A percentile compares a stretch with the other conserved stretches of the same genome.
Evolutionary conservation across 2,888 invertebrate genomes (phyloP).

Genomic region (Xanthorhoe designata): DNA sequence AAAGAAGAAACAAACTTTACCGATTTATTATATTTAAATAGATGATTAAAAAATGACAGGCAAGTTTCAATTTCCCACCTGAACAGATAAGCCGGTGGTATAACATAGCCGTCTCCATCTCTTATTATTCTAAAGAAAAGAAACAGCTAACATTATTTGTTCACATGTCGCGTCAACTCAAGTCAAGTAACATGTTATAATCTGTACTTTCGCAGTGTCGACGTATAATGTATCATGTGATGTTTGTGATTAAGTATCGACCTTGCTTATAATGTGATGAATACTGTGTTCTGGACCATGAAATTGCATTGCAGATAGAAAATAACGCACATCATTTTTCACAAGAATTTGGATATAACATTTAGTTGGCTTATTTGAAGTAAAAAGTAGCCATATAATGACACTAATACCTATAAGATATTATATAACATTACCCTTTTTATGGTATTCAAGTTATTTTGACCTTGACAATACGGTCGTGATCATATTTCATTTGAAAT

Average conservation of each 20-base stretch:
- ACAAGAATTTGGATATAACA: not conserved
- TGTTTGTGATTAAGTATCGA: conserved; percentile 11
- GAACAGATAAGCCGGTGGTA: too few relatives aligned
- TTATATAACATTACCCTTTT: too few relatives aligned
- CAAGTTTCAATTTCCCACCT: too few relatives aligned
- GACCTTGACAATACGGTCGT: too few relatives aligned
- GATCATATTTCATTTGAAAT: too few relatives aligned
- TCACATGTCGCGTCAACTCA: conserved; percentile 16
- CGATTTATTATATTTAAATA: too few relatives aligned
- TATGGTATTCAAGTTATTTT: too few relatives aligned
- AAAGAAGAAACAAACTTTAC: too few relatives aligned
- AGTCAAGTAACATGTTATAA: conserved; percentile 9
- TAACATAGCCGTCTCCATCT: too few relatives aligned
- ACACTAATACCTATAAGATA: too few relatives aligned
- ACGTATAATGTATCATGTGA: conserved; percentile 5
- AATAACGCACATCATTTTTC: not conserved
- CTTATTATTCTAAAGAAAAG: conserved; percentile 3
- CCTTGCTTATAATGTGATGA: conserved; percentile 2
- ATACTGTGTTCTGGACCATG: not conserved
- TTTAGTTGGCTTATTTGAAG: not conserved
- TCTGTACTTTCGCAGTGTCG: not conserved
- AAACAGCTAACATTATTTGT: not conserved
- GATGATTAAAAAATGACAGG: too few relatives aligned
- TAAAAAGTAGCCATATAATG: too few relatives aligned
- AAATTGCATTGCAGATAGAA: not conserved